Evolutionary conservation across 2,888 invertebrate species (phyloP), one percentile per base, ranked within the genome.

Genomic region (Anorthoa munda): DNA sequence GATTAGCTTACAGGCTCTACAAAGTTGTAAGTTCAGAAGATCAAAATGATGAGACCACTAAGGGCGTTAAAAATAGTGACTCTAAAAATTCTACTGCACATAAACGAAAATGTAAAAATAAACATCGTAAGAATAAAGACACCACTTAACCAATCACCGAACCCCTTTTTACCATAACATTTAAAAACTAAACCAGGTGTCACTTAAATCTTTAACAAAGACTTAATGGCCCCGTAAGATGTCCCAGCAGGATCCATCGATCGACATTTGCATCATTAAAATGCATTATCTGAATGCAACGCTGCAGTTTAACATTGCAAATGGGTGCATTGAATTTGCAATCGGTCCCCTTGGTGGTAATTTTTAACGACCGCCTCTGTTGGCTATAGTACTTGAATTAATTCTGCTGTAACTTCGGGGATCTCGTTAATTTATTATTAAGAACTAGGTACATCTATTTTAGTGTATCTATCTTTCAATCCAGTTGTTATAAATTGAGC

Each of bases 261-360:
- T 92, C 92, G 88, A 91, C 93, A 94, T 93, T 94, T 86, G 88
- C 95, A 94, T 92, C 97, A 97, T 96, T 97, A 97, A 97, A 97
- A 97, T 95, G 93, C 95, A 95, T 95, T 95, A 96, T 95, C 94
- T 92, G 92, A 89, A 91, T 93, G 93, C 94, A 93, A 90, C 92
- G 92, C 90, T 85, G 86, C 88, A 85, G 88, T 93, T 96, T 96
- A 95, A 95, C 94, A 96, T 96, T 96, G 96, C 95, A 96, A 95
- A 96, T 96, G 89, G 77, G 77, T 78, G 66, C 89, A 90, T 90
- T 91, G 93, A 94, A 95, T 95, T 94, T 93, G 93, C 95, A 95
- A 94, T 92, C 91, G 89, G 86, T 88, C 89, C 90, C 89, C 90
- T 89, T 90, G 91, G 92, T 93, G 94, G 94, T 95, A 95, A 95